Base-by-base conservation (phyloP, 2,113 vertebrate species). In the Carettochelys insculpta region DNA sequence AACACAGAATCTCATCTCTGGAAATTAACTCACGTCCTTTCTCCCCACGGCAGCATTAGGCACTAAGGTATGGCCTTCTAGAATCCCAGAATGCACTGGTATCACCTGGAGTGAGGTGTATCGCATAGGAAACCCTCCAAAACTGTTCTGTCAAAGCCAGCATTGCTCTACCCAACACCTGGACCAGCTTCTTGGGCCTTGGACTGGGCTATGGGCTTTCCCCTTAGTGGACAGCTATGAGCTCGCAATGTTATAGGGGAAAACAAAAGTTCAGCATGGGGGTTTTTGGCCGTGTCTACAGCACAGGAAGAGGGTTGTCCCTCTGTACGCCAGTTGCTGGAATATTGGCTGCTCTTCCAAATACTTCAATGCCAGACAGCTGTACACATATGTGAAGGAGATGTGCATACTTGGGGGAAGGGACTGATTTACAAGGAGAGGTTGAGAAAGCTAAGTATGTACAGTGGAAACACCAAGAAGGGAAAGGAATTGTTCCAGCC, bases 361-460 rank as follows among this genome's bases (percentile, higher is more conserved):
- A 41, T 27, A 25, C 24, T 25, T 45, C 71, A 11, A 12, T 48
- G 71, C 78, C 78, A 53, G 89, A 41, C 41, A 53, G 68, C 83
- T 47, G 61, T 82, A 86, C 77, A 86, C 89, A 68, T 68, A 82
- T 68, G 47, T 14, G 54, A 9, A 84, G 86, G 71, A 52, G 71
- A 54, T 53, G 79, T 54, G 71, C 68, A 82, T 90, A 82, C 86
- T 79, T 48, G 45, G 48, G 76, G 48, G 41, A 48, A 77, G 89
- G 78, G 83, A 53, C 47, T 77, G 83, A 86, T 90, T 86, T 90
- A 90, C 68, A 90, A 82, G 89, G 83, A 48, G 77, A 86, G 71
- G 52, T 77, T 77, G 77, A 77, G 78, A 68, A 31, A 81, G 77
- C 29, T 5, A 54, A 50, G n/a, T 38, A 77, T 25, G 34, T 68